These are phyloP conservation scores for Pedetes capensis DNA, from an alignment of 2,113 vertebrate species.

Conservation along the genomic window DNA sequence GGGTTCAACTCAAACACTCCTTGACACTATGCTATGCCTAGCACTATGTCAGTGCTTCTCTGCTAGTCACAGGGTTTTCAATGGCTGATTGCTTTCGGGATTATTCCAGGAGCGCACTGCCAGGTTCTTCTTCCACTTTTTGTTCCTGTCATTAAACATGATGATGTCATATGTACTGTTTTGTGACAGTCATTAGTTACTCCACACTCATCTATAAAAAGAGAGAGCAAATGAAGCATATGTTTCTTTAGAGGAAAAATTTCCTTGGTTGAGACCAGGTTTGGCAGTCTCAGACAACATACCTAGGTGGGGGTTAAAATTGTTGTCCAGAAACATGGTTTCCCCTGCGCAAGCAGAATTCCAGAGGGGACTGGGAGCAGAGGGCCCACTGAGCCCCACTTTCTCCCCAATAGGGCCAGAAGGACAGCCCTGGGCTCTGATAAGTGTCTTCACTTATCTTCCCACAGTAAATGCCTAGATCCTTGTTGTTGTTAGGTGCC, in stretches of 20 bases:
- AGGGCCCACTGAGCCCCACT: background rate
- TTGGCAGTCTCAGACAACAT: background rate
- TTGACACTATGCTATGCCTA: no score
- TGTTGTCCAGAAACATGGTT: background rate
- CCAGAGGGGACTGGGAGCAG: background rate
- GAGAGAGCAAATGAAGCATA: background rate
- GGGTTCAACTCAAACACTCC: no score
- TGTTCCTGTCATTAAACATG: background rate
- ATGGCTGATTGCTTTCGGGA: no score
- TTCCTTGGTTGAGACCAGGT: background rate
- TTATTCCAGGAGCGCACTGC: no score
- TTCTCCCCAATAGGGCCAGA: background rate
- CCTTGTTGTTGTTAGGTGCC: no score
- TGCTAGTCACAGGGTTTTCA: no score
- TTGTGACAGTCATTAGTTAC: background rate
- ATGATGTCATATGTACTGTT: background rate
- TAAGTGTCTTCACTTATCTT: background rate
- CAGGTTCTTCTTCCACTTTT: no score
- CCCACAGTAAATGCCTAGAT: background rate
- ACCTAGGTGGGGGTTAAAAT: background rate
- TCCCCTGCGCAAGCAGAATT: background rate
- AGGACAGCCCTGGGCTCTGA: background rate
- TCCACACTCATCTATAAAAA: background rate
- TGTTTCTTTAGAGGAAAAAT: background rate
- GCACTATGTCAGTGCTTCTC: no score